Base-by-base conservation (phyloP, 1,140 invertebrate genomes). In the Zaprionus capensis region DNA sequence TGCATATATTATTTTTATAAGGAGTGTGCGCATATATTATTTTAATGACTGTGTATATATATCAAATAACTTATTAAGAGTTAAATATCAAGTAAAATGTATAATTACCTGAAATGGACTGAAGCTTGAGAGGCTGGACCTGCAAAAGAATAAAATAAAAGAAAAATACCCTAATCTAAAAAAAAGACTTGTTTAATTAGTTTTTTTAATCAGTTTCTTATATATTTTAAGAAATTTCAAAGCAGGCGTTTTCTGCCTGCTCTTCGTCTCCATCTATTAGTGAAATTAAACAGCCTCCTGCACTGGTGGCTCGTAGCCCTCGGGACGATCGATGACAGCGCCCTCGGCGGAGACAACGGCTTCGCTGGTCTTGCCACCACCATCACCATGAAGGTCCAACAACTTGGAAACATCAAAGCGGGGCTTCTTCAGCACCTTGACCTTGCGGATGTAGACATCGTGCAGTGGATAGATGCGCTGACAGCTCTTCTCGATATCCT, bases 361-460 rank as follows among this genome's bases (percentile, higher is more conserved):
- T 65, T 96, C 95, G 12, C 94, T 94, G 17, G 93, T 93, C 77
- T 94, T 94, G 26, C 96, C 95, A 11, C 95, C 95, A 64, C 96
- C 96, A 83, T 99, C 98, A 46, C 97, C 97, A 91, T 99, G 99
- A 64, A 99, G 94, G 91, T 99, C 99, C 93, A 99, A 95, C 57
- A 99, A 94, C 93, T 99, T 99, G 72, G 97, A 97, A 70, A 99
- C 94, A 93, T 99, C 99, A 93, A 99, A 99, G 82, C 99, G 96
- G 7, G 99, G 99, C 93, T 99, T 99, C 94, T 99, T 99, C 92
- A 99, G 94, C 57, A 99, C 98, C 94, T 99, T 99, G 0, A 99
- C 97, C 95, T 99, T 99, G 71, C 99, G 96, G 91, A 99, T 98
- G 94, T 97, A 99, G 1, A 99, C 99, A 95, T 99, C 99, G 80